phyloP scores from a whole-genome alignment of 2,113 vertebrate species.

The Sminthopsis crassicaudata region DNA sequence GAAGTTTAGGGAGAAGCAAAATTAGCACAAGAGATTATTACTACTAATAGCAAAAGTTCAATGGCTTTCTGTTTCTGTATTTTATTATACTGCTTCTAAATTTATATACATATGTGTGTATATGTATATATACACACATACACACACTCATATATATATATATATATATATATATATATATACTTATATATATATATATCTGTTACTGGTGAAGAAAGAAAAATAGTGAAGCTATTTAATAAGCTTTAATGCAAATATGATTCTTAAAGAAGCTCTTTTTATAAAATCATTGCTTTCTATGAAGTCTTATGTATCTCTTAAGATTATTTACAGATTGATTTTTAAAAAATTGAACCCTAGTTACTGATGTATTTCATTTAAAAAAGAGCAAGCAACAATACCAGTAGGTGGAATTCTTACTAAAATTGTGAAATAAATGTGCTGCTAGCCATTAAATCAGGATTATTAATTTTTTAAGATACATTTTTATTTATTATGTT shows the following conservation, averaged over 20 bases:
- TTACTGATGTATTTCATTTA: not conserved
- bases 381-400: slow-evolving; percentile 22
- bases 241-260: slow-evolving; percentile 32
- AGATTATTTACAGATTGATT: not conserved
- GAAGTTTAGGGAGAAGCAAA: slow-evolving; percentile 42
- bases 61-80: slow-evolving; percentile 19
- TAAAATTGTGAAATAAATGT: slow-evolving; percentile 6
- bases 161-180: not conserved
- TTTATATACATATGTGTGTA: not conserved
- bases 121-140: too few species aligned
- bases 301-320: not conserved
- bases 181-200: too few species aligned
- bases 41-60: slow-evolving; percentile 43
- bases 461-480: not conserved
- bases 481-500: not conserved
- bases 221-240: slow-evolving; percentile 34
- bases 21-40: slow-evolving; percentile 34
- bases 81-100: slow-evolving; percentile 35
- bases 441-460: not conserved
- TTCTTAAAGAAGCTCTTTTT: slow-evolving; percentile 40
- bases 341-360: slow-evolving; percentile 9
- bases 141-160: too few species aligned
- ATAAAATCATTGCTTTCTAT: not conserved
- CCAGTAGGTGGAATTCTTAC: slow-evolving; percentile 38
- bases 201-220: slow-evolving; percentile 3